These are phyloP conservation scores for Oreochromis niloticus DNA, from an alignment of 2,113 vertebrate species.

Conservation along the genomic window DNA sequence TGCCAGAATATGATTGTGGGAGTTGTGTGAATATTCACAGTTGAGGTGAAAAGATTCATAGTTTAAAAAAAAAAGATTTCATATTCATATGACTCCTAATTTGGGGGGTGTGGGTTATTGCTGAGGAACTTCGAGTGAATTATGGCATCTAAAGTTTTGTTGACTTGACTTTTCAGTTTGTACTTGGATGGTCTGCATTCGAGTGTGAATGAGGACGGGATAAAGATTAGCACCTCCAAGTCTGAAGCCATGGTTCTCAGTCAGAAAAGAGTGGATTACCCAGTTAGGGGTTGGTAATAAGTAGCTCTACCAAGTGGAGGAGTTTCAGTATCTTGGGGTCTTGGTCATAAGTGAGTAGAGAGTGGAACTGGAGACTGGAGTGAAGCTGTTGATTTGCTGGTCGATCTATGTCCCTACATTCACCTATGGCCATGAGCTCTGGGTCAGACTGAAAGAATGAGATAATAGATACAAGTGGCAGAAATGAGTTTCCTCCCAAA, in stretches of 20 bases:
- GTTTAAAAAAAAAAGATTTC: slow-evolving; percentile 6
- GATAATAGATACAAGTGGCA: not conserved
- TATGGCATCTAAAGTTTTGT: not conserved
- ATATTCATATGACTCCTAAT: not conserved
- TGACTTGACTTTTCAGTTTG: not conserved
- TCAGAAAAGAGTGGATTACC: not conserved
- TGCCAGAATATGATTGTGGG: slow-evolving; percentile 24
- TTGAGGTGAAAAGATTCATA: slow-evolving; percentile 22
- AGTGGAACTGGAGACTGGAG: not conserved
- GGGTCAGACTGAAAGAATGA: not conserved
- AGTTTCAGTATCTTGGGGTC: not conserved
- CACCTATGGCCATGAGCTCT: not conserved
- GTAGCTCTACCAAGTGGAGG: not conserved
- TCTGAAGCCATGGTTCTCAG: not conserved
- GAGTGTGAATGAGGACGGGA: not conserved
- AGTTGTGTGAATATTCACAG: slow-evolving; percentile 53
- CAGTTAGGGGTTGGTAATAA: not conserved
- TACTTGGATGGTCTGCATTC: not conserved
- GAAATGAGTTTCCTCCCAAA: not conserved
- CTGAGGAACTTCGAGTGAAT: not conserved
- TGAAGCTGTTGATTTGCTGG: not conserved
- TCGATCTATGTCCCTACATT: not conserved
- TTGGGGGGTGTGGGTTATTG: not conserved
- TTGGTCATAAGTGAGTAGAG: not conserved
- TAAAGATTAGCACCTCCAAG: not conserved